Evolutionary conservation across 2,797 vertebrate species (phyloP).

Genomic region (Tadarida brasiliensis): DNA sequence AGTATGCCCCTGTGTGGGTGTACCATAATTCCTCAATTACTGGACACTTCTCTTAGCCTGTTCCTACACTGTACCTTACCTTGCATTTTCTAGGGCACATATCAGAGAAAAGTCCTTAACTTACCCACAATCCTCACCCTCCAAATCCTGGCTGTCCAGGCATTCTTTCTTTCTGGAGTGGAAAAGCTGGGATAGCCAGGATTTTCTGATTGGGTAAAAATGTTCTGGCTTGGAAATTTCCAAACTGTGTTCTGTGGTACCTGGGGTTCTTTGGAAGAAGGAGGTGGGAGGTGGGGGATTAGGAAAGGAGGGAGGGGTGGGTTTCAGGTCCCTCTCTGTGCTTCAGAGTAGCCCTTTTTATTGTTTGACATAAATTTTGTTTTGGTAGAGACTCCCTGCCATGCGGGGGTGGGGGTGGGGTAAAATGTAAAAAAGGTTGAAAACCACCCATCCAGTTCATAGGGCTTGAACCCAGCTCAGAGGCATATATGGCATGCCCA

Average conservation of each 20-base stretch:
- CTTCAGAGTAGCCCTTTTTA: constrained; percentile 1
- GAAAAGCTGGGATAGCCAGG: neutral
- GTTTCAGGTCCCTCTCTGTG: neutral
- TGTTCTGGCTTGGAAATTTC: neutral
- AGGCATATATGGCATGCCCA: neutral
- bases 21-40: neutral
- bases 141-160: neutral
- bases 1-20: neutral
- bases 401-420: too few species aligned
- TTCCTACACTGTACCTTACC: neutral
- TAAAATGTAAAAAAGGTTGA: neutral
- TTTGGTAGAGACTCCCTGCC: neutral
- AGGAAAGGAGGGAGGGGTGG: neutral
- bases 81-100: neutral
- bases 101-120: neutral
- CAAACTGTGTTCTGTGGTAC: neutral
- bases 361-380: neutral
- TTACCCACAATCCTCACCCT: neutral
- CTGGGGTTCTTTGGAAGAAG: neutral
- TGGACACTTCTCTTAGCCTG: neutral
- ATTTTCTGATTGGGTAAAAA: neutral
- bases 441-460: neutral
- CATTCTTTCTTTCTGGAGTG: neutral
- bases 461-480: neutral
- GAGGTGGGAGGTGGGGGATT: neutral